These are phyloP conservation scores for Dendrolimus houi DNA, from an alignment of 2,888 invertebrate species.

Conservation along the genomic window DNA sequence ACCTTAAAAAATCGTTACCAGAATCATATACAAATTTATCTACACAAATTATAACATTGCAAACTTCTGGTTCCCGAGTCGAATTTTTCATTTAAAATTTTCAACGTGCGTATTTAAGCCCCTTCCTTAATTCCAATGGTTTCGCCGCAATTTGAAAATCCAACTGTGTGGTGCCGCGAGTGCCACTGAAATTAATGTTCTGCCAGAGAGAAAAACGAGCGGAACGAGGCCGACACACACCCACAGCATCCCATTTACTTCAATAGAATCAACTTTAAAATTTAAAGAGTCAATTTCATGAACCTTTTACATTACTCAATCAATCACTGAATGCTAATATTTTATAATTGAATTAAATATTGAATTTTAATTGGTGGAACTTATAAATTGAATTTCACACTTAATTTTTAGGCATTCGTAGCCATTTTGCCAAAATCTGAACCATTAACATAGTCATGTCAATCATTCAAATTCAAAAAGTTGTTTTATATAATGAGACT, in stretches of 20 bases:
- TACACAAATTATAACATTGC: not conserved
- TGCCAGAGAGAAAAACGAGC: conserved; percentile 72
- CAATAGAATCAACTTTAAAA: conserved; percentile 38
- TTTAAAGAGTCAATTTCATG: conserved; percentile 10
- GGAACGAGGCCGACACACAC: conserved; percentile 36
- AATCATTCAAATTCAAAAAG: too few relatives aligned
- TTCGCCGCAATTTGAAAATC: conserved; percentile 63
- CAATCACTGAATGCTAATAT: too few relatives aligned
- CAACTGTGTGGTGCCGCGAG: conserved; percentile 50
- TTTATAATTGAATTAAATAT: too few relatives aligned
- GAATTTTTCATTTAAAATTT: conserved; percentile 8
- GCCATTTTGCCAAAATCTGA: too few relatives aligned
- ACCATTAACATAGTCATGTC: too few relatives aligned
- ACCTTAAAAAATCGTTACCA: too few relatives aligned
- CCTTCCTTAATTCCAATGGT: conserved; percentile 46
- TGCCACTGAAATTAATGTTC: conserved; percentile 72
- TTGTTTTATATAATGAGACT: too few relatives aligned
- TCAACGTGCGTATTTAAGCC: conserved; percentile 34
- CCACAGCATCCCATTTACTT: conserved; percentile 33
- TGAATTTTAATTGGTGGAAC: too few relatives aligned
- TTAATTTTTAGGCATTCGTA: too few relatives aligned
- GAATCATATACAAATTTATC: too few relatives aligned
- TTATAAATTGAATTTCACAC: too few relatives aligned
- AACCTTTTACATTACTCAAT: conserved; percentile 4
- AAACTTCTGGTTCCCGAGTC: conserved; percentile 3